Evolutionary conservation across 1,140 invertebrate species (phyloP).

Genomic region (Diachasma alloeum): DNA sequence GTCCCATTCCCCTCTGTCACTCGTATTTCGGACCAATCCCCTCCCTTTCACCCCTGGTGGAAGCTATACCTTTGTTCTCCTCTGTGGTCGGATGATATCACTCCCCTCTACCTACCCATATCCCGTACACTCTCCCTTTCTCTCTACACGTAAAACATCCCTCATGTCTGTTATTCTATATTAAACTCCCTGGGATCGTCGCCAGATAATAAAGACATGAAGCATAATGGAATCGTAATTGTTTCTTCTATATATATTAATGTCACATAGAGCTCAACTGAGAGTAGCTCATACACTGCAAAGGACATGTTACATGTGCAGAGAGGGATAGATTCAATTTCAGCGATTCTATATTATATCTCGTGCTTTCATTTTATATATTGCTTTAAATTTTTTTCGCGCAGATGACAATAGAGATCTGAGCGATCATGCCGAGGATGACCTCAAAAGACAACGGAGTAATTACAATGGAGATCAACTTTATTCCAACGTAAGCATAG

Average conservation of each 20-base stretch:
- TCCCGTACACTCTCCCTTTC: constrained; percentile 17
- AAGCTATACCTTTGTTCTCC: neutral
- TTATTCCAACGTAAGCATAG: constrained; percentile 82
- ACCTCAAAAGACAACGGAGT: constrained; percentile 83
- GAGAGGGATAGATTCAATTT: no score
- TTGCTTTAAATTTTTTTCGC: constrained; percentile 37
- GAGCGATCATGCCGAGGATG: constrained; percentile 84
- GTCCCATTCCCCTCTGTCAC: neutral
- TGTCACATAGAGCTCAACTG: constrained; percentile 43
- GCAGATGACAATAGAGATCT: constrained; percentile 86
- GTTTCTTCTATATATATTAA: constrained; percentile 63
- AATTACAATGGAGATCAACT: constrained; percentile 91
- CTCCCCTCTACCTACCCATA: constrained; percentile 33
- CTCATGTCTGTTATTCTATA: constrained; percentile 51
- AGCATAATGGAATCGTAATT: constrained; percentile 63
- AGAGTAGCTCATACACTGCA: constrained; percentile 19
- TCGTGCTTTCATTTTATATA: neutral
- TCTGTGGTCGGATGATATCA: constrained; percentile 30
- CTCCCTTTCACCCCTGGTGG: constrained; percentile 3
- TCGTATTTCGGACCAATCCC: constrained; percentile 21
- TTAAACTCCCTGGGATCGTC: constrained; percentile 53
- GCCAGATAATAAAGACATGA: constrained; percentile 59
- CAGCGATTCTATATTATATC: no score
- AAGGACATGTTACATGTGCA: no score
- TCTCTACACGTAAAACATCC: constrained; percentile 41